Evolutionary conservation across 2,888 invertebrate species (phyloP), one percentile per base, ranked within the genome.

Genomic region (Sinelater perroti): DNA sequence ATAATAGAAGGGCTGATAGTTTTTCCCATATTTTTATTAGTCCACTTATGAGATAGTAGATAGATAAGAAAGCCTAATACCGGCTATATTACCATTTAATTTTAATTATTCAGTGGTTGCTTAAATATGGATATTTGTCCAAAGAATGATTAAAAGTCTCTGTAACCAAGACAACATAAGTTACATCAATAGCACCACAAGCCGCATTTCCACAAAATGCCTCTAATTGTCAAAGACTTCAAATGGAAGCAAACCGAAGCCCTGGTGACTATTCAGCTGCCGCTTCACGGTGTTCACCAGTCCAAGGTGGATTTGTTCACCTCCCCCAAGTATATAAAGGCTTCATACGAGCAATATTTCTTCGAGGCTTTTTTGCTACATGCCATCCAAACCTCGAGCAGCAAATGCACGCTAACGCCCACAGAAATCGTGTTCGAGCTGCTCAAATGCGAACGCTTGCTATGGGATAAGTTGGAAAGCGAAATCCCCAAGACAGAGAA

Each of bases 161-260:
- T 24, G 24, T 24, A 24, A 24, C 24, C 7, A 24, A 6, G 24
- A 7, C 5, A 24, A 24, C 24, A 24, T 24, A 6, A 7, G 24
- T 24, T n/a, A n/a, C n/a, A n/a, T n/a, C 11, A 46, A 7, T n/a
- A n/a, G n/a, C n/a, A n/a, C n/a, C n/a, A n/a, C n/a, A n/a, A n/a
- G n/a, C n/a, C n/a, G n/a, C n/a, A n/a, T n/a, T n/a, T n/a, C n/a
- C n/a, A n/a, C 26, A 56, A 20, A 11, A 90, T 90, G 89, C 88
- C 89, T n/a, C 84, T 90, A 64, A 66, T 89, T 64, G 81, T 93
- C 1, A 89, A 87, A 79, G 87, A 91, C 79, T 89, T 82, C 70
- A 83, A 82, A 26, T 93, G 93, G 93, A 85, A 84, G 28, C 90
- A 93, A 80, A 87, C 87, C 1, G 78, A 80, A 8, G 80, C 80